Conservation (phyloP, 2,888 invertebrate genomes). For the Diaprepes abbreviatus region DNA sequence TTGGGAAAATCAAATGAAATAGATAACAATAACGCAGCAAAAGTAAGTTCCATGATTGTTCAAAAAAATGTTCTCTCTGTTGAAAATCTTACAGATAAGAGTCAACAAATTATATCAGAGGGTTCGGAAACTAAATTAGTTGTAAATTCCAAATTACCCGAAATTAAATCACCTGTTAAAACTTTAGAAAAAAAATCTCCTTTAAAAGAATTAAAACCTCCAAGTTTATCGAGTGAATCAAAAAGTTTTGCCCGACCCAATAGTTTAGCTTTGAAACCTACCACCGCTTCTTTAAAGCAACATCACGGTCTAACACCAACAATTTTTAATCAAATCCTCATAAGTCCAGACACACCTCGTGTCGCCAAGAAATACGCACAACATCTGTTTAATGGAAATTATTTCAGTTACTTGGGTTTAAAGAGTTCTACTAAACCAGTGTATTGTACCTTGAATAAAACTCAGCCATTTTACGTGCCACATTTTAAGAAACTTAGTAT, state of each 20-base stretch:
- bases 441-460: constrained; percentile 93
- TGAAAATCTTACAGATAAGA: constrained; percentile 20
- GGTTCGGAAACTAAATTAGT: constrained; percentile 5
- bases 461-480: constrained; percentile 95
- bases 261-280: constrained; percentile 86
- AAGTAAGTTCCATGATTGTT: background rate
- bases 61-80: constrained; percentile 9
- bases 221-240: constrained; percentile 57
- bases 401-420: constrained; percentile 90
- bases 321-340: constrained; percentile 84
- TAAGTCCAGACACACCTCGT: constrained; percentile 92
- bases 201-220: constrained; percentile 32
- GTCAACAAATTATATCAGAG: constrained; percentile 1
- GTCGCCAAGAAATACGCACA: constrained; percentile 92
- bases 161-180: constrained; percentile 24
- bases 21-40: constrained; percentile 1
- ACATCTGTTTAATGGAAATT: constrained; percentile 90
- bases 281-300: constrained; percentile 84
- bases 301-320: constrained; percentile 88
- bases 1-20: constrained; percentile 4
- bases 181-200: constrained; percentile 21
- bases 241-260: constrained; percentile 85
- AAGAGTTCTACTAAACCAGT: constrained; percentile 92
- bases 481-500: constrained; percentile 92
- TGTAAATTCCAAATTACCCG: background rate